Conservation (phyloP, 92 coral and sea anemone genomes). For the Phenganax marumi region DNA sequence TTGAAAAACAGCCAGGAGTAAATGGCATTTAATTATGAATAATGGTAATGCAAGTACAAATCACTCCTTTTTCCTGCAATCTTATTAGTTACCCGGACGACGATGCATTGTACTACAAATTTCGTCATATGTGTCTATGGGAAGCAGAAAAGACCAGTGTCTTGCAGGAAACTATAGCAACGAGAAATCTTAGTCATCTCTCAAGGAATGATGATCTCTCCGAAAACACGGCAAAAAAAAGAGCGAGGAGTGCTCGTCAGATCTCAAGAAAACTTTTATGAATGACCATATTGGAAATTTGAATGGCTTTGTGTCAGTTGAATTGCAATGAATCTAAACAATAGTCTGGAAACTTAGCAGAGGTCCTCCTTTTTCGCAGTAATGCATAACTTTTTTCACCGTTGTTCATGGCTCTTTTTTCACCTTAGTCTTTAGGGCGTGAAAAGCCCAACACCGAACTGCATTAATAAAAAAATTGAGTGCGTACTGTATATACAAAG, state of each 20-base stretch:
- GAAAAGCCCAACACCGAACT: too few species aligned
- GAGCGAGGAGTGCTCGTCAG: constrained; percentile 36
- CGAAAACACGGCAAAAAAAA: constrained; percentile 24
- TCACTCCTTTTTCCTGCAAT: background rate
- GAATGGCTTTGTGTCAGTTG: constrained; percentile 2
- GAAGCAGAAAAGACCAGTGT: constrained; percentile 30
- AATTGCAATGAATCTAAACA: too few species aligned
- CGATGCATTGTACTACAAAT: constrained; percentile 34
- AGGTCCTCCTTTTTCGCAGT: background rate
- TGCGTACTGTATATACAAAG: too few species aligned
- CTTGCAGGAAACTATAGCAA: constrained; percentile 30
- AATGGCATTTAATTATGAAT: background rate
- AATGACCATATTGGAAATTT: constrained; percentile 54
- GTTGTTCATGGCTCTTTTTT: too few species aligned
- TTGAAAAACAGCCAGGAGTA: background rate
- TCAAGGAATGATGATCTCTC: constrained; percentile 29
- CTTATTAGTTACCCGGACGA: constrained; percentile 34
- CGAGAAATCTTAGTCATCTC: constrained; percentile 21
- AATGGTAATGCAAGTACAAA: too few species aligned
- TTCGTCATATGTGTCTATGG: constrained; percentile 31
- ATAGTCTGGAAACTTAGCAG: background rate
- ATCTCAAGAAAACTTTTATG: constrained; percentile 15
- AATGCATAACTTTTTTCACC: too few species aligned
- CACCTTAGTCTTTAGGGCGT: too few species aligned
- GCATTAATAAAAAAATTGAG: too few species aligned